Evolutionary conservation across 2,113 vertebrate genomes (phyloP), one percentile per base, ranked within the genome.

Genomic region (Raja brachyura): DNA sequence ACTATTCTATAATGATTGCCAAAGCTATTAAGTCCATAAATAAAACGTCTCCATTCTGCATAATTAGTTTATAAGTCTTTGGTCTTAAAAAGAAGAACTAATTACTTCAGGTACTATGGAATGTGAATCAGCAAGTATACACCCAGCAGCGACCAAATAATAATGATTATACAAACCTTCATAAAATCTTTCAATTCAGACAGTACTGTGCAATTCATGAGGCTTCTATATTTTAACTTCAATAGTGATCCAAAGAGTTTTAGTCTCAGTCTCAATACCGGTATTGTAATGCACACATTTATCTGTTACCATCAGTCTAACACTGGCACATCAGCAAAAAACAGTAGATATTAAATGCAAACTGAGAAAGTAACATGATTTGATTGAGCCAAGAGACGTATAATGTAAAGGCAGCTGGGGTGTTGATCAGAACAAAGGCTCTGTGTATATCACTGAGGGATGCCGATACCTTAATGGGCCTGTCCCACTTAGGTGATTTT

Each of bases 61-160:
- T 88, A 88, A 88, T 88, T 66, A 88, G 59, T 88, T 31, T 88
- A 88, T 86, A 59, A 56, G 20, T 56, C 81, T 66, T 88, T 7
- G 28, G n/a, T 20, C 70, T 73, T 88, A 31, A 31, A 63, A 88
- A 63, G 61, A 31, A 31, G 25, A 88, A 4, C 48, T 28, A 86
- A 63, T 28, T 86, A 31, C 83, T 88, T 31, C n/a, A 63, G 59
- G 14, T 88, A 31, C 25, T 31, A 3, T 33, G 14, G 59, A 31
- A 8, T 63, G 14, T 63, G 83, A 88, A 11, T 31, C 59, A 31
- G 28, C 59, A 86, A 14, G 61, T 9, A 86, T 86, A 86, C 28
- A 8, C 79, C 48, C 33, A 31, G n/a, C 75, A 79, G 33, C 16
- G 39, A 16, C 79, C 48, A 83, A 83, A 83, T 8, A 59, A 83